Conservation (phyloP, 2,888 invertebrate species). For the Leptopilina syphax region DNA sequence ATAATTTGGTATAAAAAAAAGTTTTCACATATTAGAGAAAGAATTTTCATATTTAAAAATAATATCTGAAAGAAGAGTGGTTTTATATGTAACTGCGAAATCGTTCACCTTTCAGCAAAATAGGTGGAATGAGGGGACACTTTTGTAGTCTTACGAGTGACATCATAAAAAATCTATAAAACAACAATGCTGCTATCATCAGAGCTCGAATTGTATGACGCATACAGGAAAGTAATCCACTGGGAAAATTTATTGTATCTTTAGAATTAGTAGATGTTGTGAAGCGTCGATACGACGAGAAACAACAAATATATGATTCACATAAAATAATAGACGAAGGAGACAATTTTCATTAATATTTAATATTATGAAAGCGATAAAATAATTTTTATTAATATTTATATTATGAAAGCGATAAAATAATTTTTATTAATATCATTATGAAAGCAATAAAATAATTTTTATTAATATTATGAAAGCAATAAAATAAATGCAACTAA, state of each 20-base stretch:
- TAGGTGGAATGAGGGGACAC: not conserved
- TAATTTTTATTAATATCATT: too few species aligned
- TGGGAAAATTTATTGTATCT: slow-evolving; percentile 48
- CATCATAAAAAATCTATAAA: slow-evolving; percentile 59
- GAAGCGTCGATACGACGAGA: not conserved
- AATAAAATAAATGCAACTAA: too few species aligned
- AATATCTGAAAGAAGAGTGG: not conserved
- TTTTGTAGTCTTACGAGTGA: slow-evolving; percentile 46
- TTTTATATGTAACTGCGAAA: not conserved
- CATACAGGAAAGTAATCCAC: slow-evolving; percentile 43
- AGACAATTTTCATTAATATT: too few species aligned
- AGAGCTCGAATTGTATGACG: slow-evolving; percentile 28
- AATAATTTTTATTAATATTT: too few species aligned
- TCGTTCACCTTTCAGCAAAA: not conserved
- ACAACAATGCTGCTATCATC: slow-evolving; percentile 48
- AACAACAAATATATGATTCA: not conserved
- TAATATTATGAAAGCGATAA: too few species aligned
- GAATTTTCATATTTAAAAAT: not conserved
- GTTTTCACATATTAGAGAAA: too few species aligned
- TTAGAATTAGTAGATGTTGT: slow-evolving; percentile 48
- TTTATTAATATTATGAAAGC: too few species aligned
- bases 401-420: too few species aligned
- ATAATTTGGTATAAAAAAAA: too few species aligned
- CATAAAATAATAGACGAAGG: not conserved
- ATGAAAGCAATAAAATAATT: too few species aligned